phyloP scores from a whole-genome alignment of 2,888 invertebrate species.

The Platycnemis pennipes region DNA sequence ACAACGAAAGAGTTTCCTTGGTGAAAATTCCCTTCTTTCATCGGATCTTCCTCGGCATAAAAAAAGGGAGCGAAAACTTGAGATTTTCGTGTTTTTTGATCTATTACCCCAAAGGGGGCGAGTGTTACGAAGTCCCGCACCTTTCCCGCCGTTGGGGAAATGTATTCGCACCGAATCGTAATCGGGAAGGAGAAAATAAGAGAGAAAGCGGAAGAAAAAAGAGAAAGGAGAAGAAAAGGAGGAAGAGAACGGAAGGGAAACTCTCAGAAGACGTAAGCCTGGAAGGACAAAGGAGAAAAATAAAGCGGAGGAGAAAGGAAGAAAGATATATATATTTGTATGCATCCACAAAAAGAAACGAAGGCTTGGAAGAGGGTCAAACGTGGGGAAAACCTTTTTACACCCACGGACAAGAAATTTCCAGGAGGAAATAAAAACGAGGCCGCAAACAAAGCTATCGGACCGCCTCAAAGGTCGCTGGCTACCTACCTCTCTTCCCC shows the following conservation, averaged over 20 bases:
- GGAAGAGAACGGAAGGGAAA: not conserved
- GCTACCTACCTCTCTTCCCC: not conserved
- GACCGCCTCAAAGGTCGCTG: not conserved
- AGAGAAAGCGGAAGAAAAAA: not conserved
- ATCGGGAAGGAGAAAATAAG: not conserved
- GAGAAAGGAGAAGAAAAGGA: not conserved
- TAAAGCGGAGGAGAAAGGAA: not conserved
- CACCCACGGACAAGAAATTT: not conserved
- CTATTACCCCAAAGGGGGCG: not conserved
- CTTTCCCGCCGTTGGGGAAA: not conserved
- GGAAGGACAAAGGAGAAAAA: not conserved
- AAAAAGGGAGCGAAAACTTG: not conserved
- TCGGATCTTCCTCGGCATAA: not conserved
- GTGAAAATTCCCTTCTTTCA: not conserved
- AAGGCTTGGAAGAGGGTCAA: not conserved
- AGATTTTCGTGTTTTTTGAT: not conserved
- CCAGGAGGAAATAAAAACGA: not conserved
- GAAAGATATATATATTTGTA: no score
- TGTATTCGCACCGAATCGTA: not conserved
- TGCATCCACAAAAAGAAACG: not conserved
- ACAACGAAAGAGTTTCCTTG: not conserved
- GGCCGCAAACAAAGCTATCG: not conserved
- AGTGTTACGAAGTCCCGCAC: not conserved
- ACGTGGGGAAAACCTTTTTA: not conserved
- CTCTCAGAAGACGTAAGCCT: not conserved